phyloP scores from a whole-genome alignment of 1,140 invertebrate species.

The Polypedilum pembai region DNA sequence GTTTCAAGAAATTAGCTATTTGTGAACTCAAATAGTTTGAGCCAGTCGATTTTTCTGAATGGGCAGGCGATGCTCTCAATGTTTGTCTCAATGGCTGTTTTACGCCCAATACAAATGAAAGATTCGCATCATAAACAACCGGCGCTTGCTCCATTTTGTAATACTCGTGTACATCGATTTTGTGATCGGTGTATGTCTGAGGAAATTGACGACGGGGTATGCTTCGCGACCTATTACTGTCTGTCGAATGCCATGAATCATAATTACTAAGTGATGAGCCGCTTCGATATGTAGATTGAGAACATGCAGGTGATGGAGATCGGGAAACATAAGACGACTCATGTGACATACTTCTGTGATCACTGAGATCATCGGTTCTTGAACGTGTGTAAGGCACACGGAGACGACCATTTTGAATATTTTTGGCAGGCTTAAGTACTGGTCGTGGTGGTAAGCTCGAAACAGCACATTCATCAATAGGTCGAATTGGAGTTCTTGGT shows the following conservation, averaged over 20 bases:
- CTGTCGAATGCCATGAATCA: conserved; percentile 29
- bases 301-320: not conserved
- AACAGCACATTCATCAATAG: not conserved
- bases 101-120: conserved; percentile 67
- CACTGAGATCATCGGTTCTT: not conserved
- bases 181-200: conserved; percentile 48
- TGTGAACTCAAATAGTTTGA: conserved; percentile 64
- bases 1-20: conserved; percentile 69
- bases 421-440: not conserved
- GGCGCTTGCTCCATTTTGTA: conserved; percentile 59
- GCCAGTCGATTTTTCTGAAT: conserved; percentile 62
- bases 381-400: not conserved
- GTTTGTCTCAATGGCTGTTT: conserved; percentile 58
- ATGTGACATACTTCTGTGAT: not conserved
- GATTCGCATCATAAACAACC: conserved; percentile 70
- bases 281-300: not conserved
- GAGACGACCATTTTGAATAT: not conserved
- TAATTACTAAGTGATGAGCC: not conserved
- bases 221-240: conserved; percentile 32
- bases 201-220: conserved; percentile 57
- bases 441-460: not conserved
- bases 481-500: not conserved
- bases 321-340: conserved; percentile 37
- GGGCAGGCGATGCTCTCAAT: conserved; percentile 61
- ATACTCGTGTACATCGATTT: conserved; percentile 49